Conservation (phyloP, 2,888 invertebrate genomes). For the Gisinianus flammeolus region DNA sequence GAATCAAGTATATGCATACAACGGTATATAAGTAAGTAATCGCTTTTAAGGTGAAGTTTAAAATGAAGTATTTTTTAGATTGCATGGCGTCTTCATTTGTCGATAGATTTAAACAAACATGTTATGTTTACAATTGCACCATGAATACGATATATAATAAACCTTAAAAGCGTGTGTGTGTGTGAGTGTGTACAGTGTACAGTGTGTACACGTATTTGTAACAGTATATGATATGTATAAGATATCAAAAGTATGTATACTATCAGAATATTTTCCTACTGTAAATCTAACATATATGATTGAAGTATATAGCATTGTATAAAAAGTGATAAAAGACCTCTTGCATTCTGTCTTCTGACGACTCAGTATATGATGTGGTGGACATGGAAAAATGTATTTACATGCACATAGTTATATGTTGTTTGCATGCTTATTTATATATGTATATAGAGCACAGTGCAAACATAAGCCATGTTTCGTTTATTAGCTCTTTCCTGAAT, state of each 20-base stretch:
- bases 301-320: too few species aligned
- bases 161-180: neutral
- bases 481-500: slow-evolving; percentile 2
- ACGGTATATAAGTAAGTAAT: neutral
- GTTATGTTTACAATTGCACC: neutral
- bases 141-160: neutral
- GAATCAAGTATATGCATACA: neutral
- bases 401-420: neutral
- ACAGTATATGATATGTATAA: neutral
- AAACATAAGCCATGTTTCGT: neutral
- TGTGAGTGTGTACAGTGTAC: neutral
- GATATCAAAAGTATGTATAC: too few species aligned
- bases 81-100: neutral
- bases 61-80: neutral
- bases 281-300: too few species aligned
- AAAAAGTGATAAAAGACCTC: too few species aligned
- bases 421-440: neutral
- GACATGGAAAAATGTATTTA: neutral
- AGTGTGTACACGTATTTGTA: neutral
- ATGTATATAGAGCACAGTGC: neutral
- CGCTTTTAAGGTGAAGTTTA: neutral
- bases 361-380: too few species aligned
- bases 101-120: slow-evolving; percentile 12
- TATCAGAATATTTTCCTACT: too few species aligned
- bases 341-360: too few species aligned